phyloP scores from a whole-genome alignment of 2,113 vertebrate genomes.

The Eolophus roseicapilla region DNA sequence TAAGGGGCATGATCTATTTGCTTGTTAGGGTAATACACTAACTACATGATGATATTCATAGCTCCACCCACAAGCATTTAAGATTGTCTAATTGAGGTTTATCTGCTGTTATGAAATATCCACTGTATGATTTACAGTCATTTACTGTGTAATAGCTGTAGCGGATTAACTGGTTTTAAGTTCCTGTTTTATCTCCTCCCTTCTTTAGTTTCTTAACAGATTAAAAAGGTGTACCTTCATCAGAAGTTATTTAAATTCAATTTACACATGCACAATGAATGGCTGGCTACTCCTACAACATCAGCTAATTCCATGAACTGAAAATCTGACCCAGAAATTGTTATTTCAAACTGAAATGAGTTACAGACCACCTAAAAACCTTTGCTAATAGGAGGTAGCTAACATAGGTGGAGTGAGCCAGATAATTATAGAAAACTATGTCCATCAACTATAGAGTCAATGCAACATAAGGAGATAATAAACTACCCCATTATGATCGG shows the following conservation, averaged over 20 bases:
- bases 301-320: background rate
- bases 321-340: background rate
- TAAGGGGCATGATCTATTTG: background rate
- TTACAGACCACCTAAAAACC: background rate
- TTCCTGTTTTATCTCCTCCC: slow-evolving; percentile 32
- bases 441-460: background rate
- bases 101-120: slow-evolving; percentile 26
- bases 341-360: background rate
- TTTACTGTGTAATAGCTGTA: background rate
- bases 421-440: background rate
- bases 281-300: background rate
- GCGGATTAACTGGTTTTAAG: slow-evolving; percentile 44
- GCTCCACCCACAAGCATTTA: slow-evolving; percentile 9
- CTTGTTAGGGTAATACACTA: background rate
- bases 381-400: background rate
- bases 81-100: background rate
- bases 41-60: background rate
- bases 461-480: background rate
- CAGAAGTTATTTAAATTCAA: background rate
- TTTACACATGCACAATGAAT: background rate
- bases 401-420: background rate
- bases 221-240: background rate
- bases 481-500: background rate
- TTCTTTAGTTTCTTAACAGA: background rate
- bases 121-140: background rate